Evolutionary conservation across 2,888 invertebrate species (phyloP).

Genomic region (Hymenopus coronatus): DNA sequence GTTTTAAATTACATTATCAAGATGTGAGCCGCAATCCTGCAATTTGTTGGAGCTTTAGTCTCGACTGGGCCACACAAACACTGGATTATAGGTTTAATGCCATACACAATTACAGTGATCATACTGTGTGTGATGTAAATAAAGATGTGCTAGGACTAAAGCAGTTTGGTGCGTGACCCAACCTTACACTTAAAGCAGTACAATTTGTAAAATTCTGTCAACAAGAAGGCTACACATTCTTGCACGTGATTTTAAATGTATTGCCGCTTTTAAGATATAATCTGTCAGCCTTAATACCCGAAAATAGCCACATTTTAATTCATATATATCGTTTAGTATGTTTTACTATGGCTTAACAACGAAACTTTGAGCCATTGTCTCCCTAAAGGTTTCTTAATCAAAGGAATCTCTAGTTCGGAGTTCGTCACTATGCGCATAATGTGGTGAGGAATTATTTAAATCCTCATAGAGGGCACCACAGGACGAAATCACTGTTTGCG

Average conservation of each 20-base stretch:
- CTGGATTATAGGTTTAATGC: background rate
- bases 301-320: no score
- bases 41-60: background rate
- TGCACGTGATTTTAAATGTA: background rate
- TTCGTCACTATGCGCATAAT: no score
- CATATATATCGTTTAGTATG: no score
- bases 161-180: background rate
- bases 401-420: no score
- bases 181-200: background rate
- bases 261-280: no score
- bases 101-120: background rate
- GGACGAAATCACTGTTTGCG: no score
- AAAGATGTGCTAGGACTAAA: background rate
- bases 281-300: no score
- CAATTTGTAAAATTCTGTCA: background rate
- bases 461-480: no score
- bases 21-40: background rate
- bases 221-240: background rate
- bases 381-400: no score
- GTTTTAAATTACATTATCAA: background rate
- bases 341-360: no score
- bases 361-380: no score
- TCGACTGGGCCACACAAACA: background rate
- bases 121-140: background rate
- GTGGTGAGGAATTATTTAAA: no score